Evolutionary conservation across 2,113 vertebrate genomes (phyloP), one percentile per base, ranked within the genome.

Genomic region (Corythornis cristatus): DNA sequence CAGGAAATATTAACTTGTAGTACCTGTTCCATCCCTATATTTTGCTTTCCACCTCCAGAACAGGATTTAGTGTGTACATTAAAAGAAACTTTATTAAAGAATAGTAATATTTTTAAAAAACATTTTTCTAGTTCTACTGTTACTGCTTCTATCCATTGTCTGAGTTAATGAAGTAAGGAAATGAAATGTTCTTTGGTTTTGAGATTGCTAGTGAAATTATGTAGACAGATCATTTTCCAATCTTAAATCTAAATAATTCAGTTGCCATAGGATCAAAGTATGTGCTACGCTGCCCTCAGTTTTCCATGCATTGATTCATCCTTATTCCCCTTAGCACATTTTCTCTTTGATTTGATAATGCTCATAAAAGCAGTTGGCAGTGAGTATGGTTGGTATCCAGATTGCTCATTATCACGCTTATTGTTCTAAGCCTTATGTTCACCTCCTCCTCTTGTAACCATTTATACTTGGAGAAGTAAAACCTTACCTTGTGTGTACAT

Each of bases 241-340:
- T 81, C 78, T 93, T 86, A 79, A 91, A 80, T 48, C 84, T 94
- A 92, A 95, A 89, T 93, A 93, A 93, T 95, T 93, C 89, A 83
- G 87, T 96, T 96, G 87, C 89, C 79, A 76, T 79, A 94, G 93
- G 95, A 96, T 83, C 93, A 88, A 94, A 94, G 35, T 89, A 64
- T 71, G 71, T 42, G 2, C 87, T 91, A 56, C 0, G 0, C 64
- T 94, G 82, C 64, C 82, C 84, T 85, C 84, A 57, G 79, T 88
- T 94, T 85, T 88, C 82, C 79, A 72, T 0, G 17, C 8, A 29
- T 92, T 95, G 93, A 95, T 94, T 96, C 84, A 94, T 94, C 64
- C 42, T n/a, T 62, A 73, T 89, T 95, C 67, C 71, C 82, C 60
- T 62, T 72, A 84, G 89, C 62, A 87, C 67, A 60, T 80, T 90